These are phyloP conservation scores for Bungarus multicinctus DNA, from an alignment of 2,113 vertebrate genomes.

Conservation along the genomic window DNA sequence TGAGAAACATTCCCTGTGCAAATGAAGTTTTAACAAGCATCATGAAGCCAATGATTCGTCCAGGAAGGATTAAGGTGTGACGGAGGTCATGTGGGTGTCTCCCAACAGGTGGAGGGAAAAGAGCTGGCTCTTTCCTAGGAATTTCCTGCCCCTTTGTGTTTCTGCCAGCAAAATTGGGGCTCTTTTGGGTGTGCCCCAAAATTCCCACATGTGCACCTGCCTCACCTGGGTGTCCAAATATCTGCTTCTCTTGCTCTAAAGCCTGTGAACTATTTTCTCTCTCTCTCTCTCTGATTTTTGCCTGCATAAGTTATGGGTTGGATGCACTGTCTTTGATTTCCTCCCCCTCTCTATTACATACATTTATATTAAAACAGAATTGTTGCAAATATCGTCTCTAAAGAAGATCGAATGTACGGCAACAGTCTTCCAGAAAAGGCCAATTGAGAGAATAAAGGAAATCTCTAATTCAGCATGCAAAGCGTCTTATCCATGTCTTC, in stretches of 20 bases:
- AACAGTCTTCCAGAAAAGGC: not conserved
- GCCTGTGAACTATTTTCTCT: not conserved
- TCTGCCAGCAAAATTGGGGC: not conserved
- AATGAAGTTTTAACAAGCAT: slow-evolving; percentile 21
- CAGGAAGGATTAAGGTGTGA: not conserved
- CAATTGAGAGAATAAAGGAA: not conserved
- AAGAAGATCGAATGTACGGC: not conserved
- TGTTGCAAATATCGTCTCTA: not conserved
- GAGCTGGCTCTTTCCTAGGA: slow-evolving; percentile 6
- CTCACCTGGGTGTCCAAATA: slow-evolving; percentile 1
- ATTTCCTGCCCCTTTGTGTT: slow-evolving; percentile 23
- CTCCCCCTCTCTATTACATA: too few species aligned
- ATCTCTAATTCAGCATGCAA: too few species aligned
- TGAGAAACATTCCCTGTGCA: slow-evolving; percentile 24
- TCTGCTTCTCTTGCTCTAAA: not conserved
- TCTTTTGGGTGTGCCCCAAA: slow-evolving; percentile 3
- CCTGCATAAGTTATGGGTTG: not conserved
- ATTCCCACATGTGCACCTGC: slow-evolving; percentile 14
- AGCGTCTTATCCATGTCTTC: not conserved
- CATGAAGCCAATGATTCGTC: not conserved
- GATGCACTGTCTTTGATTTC: not conserved
- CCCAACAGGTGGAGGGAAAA: slow-evolving; percentile 9
- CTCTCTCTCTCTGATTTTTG: not conserved
- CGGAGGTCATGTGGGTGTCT: not conserved
- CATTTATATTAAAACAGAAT: too few species aligned